A percentile compares a stretch with the other conserved stretches of the same genome.
Conservation (phyloP, 2,888 invertebrate genomes). For the Drosophila paramelanica region DNA sequence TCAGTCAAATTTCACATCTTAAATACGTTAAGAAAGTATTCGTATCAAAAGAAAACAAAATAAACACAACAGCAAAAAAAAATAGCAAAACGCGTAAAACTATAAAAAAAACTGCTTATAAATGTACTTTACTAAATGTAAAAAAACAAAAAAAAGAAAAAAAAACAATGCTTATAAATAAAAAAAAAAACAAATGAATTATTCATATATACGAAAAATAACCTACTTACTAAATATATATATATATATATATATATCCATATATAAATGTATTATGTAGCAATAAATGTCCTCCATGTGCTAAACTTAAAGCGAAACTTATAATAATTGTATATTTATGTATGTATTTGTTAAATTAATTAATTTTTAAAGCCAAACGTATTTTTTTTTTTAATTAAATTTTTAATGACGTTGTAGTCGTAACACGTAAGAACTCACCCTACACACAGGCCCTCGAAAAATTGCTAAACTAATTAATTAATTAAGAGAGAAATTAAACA, state of each 20-base stretch:
- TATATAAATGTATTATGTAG: conserved; percentile 69
- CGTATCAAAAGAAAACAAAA: not conserved
- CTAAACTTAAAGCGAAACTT: conserved; percentile 70
- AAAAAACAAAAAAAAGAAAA: conserved; percentile 13
- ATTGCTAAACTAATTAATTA: conserved; percentile 47
- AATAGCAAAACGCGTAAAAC: conserved; percentile 1
- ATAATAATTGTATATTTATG: conserved; percentile 57
- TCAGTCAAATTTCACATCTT: conserved; percentile 32
- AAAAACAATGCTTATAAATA: conserved; percentile 9
- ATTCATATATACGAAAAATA: conserved; percentile 17
- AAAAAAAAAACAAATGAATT: conserved; percentile 3
- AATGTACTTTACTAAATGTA: conserved; percentile 36
- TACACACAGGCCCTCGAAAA: conserved; percentile 5
- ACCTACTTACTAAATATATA: conserved; percentile 29
- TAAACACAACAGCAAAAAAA: not conserved
- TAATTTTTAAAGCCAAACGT: conserved; percentile 59
- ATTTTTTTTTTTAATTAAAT: conserved; percentile 67
- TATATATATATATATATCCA: not conserved
- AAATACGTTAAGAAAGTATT: conserved; percentile 14
- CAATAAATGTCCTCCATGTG: conserved; percentile 83
- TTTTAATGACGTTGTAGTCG: conserved; percentile 84
- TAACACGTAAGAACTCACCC: conserved; percentile 61
- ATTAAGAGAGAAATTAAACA: conserved; percentile 27
- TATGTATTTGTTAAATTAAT: conserved; percentile 72
- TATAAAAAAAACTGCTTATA: conserved; percentile 18